phyloP scores from a whole-genome alignment of 2,797 vertebrate species.

The Neoniphon sammara region DNA sequence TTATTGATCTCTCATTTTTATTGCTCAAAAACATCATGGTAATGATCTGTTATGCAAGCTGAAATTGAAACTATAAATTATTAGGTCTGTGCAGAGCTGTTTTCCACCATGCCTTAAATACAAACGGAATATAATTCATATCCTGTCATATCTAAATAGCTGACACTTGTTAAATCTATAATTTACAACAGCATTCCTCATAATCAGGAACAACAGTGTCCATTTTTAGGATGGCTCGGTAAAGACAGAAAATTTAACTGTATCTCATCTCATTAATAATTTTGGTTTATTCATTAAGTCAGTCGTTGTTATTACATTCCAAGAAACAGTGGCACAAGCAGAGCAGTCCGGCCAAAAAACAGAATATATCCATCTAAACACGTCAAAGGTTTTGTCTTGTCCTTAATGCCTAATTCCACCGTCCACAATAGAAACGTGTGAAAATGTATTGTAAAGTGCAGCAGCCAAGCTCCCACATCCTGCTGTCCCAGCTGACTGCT shows the following conservation, averaged over 20 bases:
- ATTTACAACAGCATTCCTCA: background rate
- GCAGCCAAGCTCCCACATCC: slow-evolving; percentile 10
- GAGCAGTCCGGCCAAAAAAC: background rate
- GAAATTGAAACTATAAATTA: background rate
- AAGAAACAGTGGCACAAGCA: slow-evolving; percentile 12
- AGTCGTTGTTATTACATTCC: background rate
- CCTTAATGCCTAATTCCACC: slow-evolving; percentile 5
- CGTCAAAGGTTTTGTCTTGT: slow-evolving; percentile 16
- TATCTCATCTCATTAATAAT: background rate
- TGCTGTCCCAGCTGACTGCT: slow-evolving; percentile 53
- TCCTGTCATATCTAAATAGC: background rate
- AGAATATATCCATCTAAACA: background rate
- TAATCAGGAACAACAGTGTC: background rate
- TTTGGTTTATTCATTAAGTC: background rate
- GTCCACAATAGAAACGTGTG: background rate
- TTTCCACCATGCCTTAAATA: background rate
- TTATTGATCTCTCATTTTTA: background rate
- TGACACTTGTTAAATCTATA: background rate
- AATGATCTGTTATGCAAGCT: background rate
- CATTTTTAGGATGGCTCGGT: background rate
- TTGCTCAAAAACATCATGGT: too few relatives aligned
- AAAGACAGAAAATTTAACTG: background rate
- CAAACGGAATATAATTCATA: background rate
- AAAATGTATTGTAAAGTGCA: slow-evolving; percentile 8
- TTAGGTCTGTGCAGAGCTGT: too few relatives aligned